phyloP scores from a whole-genome alignment of 2,113 vertebrate genomes.

The Apodemus speciosus region DNA sequence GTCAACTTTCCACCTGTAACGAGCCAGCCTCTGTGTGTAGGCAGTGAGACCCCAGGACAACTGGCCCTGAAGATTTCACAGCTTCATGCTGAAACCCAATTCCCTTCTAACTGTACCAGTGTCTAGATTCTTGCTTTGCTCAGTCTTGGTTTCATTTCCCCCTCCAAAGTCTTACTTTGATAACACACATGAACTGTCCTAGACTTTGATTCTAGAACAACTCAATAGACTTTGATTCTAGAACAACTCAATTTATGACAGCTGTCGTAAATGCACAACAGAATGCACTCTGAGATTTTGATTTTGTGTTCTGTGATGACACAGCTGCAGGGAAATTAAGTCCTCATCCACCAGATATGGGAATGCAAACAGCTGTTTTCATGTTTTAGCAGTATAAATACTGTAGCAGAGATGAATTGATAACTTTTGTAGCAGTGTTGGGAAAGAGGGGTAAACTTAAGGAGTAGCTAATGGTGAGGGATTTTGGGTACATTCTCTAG shows the following conservation, averaged over 20 bases:
- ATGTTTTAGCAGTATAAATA: not conserved
- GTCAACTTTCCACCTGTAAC: not conserved
- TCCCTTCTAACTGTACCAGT: not conserved
- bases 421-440: not conserved
- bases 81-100: not conserved
- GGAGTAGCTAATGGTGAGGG: not conserved
- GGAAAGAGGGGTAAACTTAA: not conserved
- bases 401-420: not conserved
- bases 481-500: not conserved
- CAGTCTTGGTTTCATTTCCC: not conserved
- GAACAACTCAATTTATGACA: not conserved
- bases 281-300: constrained; percentile 10
- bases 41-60: not conserved
- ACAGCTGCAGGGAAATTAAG: not conserved
- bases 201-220: not conserved
- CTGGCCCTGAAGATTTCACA: not conserved
- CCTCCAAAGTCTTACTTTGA: not conserved
- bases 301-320: not conserved
- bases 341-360: not conserved
- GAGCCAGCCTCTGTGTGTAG: not conserved
- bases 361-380: not conserved
- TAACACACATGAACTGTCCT: not conserved
- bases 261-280: not conserved
- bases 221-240: not conserved
- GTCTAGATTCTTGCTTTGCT: not conserved